Evolutionary conservation across 2,888 invertebrate genomes (phyloP), one percentile per base, ranked within the genome.

Genomic region (Rotaria macrura): DNA sequence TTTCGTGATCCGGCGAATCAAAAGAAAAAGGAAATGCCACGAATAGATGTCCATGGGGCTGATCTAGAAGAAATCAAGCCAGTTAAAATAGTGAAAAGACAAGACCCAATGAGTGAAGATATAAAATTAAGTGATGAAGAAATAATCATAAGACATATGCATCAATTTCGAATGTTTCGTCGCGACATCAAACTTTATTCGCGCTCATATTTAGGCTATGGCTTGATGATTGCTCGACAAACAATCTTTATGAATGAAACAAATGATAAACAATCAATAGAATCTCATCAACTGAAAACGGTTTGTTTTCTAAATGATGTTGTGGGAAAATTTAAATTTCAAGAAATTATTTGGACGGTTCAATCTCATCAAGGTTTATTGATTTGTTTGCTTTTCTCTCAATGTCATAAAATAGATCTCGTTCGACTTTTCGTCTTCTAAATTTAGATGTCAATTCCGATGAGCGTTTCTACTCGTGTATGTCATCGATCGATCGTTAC

Each of bases 151-250:
- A 6, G 25, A 25, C 10, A 79, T 79, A 79, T 79, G 79, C 79
- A 79, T 79, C 79, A 79, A 40, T 79, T 79, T 43, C 79, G 43
- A 79, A 79, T 79, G 79, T 79, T 79, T 79, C 43, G 79, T 43
- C 43, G 79, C 9, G 79, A 79, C 43, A 79, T 79, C 1, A 40
- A 79, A 79, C 43, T 79, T 40, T 79, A 79, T 43, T 79, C 79
- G 43, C 40, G 79, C 20, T 79, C 79, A n/a, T 79, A 79, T 55
- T 72, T 86, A 43, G 86, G 86, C 10, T 86, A 84, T 83, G 86
- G 86, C 34, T 74, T 86, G 20, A 86, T 86, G 84, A 84, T 84
- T 29, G 86, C 86, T 17, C 47, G 86, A 23, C n/a, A 84, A 54
- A 83, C 34, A 74, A 86, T 86, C 40, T 49, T 86, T 29, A 52